Evolutionary conservation across 1,140 invertebrate genomes (phyloP).

Genomic region (Calephelis nemesis): DNA sequence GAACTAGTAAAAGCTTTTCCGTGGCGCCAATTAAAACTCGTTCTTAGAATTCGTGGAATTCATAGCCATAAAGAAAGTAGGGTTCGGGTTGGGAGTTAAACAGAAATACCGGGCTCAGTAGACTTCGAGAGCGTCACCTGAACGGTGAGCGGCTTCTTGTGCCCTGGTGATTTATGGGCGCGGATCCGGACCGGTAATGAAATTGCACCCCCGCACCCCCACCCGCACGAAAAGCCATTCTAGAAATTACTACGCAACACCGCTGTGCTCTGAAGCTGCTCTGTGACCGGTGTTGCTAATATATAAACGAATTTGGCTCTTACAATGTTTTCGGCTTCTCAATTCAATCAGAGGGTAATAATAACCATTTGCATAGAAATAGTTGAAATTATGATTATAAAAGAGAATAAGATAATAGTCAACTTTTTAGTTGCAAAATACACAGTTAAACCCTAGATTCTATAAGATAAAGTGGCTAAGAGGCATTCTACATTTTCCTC

Average conservation of each 20-base stretch:
- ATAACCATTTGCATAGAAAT: not conserved
- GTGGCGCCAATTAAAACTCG: conserved; percentile 66
- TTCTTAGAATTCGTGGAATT: conserved; percentile 57
- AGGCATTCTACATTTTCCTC: no score
- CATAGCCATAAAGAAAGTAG: conserved; percentile 70
- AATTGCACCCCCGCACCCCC: conserved; percentile 66
- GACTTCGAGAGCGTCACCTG: conserved; percentile 72
- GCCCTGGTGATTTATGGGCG: conserved; percentile 80
- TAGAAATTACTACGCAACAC: conserved; percentile 75
- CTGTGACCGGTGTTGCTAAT: not conserved
- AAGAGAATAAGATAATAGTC: no score
- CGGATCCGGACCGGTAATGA: conserved; percentile 80
- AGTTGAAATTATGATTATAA: not conserved
- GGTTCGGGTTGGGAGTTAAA: conserved; percentile 60
- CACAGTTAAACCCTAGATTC: no score
- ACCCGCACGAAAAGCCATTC: conserved; percentile 57
- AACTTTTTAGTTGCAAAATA: no score
- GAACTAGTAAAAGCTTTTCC: conserved; percentile 45
- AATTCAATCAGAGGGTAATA: not conserved
- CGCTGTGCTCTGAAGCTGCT: conserved; percentile 33
- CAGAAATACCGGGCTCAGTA: conserved; percentile 65
- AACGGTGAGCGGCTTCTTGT: conserved; percentile 66
- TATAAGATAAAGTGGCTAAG: no score
- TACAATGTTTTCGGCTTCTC: not conserved
- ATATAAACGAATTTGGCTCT: not conserved